Conservation (phyloP, 1,140 invertebrate species). For the Listronotus bonariensis region DNA sequence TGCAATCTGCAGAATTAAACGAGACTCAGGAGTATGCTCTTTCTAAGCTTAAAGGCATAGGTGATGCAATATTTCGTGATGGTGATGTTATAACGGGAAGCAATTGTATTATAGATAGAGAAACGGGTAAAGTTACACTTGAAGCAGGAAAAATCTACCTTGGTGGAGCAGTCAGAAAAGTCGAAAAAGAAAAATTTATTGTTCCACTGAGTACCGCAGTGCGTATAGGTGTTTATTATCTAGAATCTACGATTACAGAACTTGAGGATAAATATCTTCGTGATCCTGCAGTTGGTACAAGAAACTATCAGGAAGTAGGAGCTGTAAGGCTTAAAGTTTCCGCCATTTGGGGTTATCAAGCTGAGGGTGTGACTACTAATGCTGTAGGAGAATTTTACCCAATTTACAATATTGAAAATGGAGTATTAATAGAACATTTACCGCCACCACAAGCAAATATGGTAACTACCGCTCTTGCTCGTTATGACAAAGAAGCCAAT, state of each 20-base stretch:
- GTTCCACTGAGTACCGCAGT: conserved; percentile 2
- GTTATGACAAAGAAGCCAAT: conserved; percentile 1
- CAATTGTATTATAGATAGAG: conserved; percentile 5
- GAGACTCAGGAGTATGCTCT: conserved; percentile 5
- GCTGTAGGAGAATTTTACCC: conserved; percentile 2
- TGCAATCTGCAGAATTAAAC: conserved; percentile 3
- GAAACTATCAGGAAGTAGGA: conserved; percentile 1
- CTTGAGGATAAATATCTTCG: conserved; percentile 7
- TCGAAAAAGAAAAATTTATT: conserved; percentile 1
- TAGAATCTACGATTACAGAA: background rate
- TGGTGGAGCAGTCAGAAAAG: conserved; percentile 1
- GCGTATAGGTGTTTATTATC: background rate
- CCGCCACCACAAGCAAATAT: conserved; percentile 1
- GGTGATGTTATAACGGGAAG: conserved; percentile 6
- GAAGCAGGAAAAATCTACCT: conserved; percentile 5
- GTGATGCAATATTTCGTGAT: conserved; percentile 6
- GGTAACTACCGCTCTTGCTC: conserved; percentile 1
- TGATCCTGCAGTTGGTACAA: conserved; percentile 2
- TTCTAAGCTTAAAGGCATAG: conserved; percentile 3
- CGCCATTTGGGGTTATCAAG: background rate
- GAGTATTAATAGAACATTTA: conserved; percentile 1
- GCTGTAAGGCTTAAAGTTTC: conserved; percentile 1
- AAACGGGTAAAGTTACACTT: conserved; percentile 10
- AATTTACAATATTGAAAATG: conserved; percentile 6
- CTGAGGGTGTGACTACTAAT: too few relatives aligned